Base-by-base conservation (phyloP, 2,113 vertebrate genomes). In the Malurus elegans region DNA sequence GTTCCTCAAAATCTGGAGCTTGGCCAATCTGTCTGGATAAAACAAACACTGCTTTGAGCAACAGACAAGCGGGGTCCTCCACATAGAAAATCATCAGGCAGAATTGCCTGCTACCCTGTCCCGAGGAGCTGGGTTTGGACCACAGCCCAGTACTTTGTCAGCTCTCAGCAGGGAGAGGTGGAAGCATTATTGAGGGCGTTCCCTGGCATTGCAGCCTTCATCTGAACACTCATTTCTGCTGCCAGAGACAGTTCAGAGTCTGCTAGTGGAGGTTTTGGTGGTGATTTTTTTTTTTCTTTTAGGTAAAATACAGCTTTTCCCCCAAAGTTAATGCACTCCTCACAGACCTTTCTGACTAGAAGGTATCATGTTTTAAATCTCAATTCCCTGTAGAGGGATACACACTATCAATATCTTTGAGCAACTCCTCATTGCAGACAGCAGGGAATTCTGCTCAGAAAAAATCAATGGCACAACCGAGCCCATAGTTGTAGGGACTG, bases 401-500 rank as follows among this genome's bases (percentile, higher is more conserved):
- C 32, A 64, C 0, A 0, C 32, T 76, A 51, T 69, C 83, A 83
- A 61, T 89, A 76, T 40, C 40, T 76, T 70, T 56, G 74, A 94
- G 64, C 48, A 95, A 88, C 62, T 88, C 85, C 40, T 67, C 36
- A 32, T 31, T 60, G 64, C 60, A 92, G 71, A 60, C 94, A 84
- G 56, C 40, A 67, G 86, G 69, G 86, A 92, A 87, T 91, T 92
- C 79, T 56, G 21, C 60, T 88, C 71, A 86, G 36, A 66, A 65
- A 15, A 84, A 92, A 94, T 95, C 88, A 78, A 76, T 93, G 71
- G 47, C 24, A n/a, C 54, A 67, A 79, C 53, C 36, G 86, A 92
- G 36, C 38, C 85, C 58, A 44, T n/a, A 31, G 81, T 87, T 79
- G 67, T 67, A 66, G 42, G 25, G 24, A 66, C 44, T 94, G 56